phyloP scores from a whole-genome alignment of 1,140 invertebrate genomes.

The Nilaparvata lugens region DNA sequence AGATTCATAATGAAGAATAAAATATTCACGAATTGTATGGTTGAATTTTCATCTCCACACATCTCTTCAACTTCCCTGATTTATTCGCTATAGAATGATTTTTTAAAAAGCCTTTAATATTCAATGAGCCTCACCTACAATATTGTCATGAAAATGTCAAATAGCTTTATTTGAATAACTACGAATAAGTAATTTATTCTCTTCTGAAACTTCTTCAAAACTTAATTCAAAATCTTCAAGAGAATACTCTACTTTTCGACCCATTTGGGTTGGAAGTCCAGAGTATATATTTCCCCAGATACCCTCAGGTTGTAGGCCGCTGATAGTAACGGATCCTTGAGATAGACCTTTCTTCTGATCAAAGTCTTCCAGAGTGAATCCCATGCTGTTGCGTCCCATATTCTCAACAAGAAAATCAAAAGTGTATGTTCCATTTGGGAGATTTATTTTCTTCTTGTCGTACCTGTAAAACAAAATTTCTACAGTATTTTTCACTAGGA shows the following conservation, averaged over 20 bases:
- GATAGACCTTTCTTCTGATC: too few relatives aligned
- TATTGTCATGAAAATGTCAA: background rate
- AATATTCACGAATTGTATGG: too few relatives aligned
- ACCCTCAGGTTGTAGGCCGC: background rate
- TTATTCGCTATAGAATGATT: background rate
- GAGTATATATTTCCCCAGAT: background rate
- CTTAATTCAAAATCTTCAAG: background rate
- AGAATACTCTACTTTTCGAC: slow-evolving; percentile 2
- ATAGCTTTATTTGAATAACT: background rate
- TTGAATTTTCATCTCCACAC: background rate
- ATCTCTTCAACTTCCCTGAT: background rate
- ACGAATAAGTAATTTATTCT: background rate
- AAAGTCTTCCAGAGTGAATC: background rate
- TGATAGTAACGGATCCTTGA: too few relatives aligned
- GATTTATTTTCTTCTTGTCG: background rate
- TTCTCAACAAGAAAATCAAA: slow-evolving; percentile 17
- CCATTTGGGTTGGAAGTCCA: slow-evolving; percentile 7
- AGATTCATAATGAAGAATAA: too few relatives aligned
- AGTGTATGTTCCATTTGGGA: slow-evolving; percentile 6
- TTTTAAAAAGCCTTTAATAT: too few relatives aligned
- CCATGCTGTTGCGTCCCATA: slow-evolving; percentile 11
- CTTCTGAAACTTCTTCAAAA: background rate
- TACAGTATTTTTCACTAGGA: too few relatives aligned
- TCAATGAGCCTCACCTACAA: too few relatives aligned
- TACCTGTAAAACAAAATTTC: slow-evolving; percentile 12